Evolutionary conservation across 2,797 vertebrate species (phyloP), one percentile per base, ranked within the genome.

Genomic region (Muscicapa comitata): DNA sequence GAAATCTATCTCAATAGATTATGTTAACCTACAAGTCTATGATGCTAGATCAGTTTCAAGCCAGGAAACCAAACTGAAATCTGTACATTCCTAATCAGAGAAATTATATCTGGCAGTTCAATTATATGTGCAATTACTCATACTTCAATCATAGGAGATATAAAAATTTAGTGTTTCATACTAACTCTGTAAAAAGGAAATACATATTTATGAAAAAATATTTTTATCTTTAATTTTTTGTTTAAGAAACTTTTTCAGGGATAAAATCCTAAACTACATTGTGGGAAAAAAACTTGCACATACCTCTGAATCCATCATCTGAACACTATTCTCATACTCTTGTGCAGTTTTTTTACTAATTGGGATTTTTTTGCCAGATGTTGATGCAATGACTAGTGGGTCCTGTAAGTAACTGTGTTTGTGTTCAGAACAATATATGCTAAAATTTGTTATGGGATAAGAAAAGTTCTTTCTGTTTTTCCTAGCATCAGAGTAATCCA

Each of bases 61-160:
- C 48, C 73, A 90, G 85, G 75, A 96, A 94, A 88, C 58, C 66
- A 76, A 94, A 83, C 87, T 90, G 76, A 94, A 96, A 92, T 91
- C 76, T 90, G 58, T 93, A 93, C 33, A 45, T 96, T 95, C 45
- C 76, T 94, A 93, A 94, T 95, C 86, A 94, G 86, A 96, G 59
- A 88, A 93, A 96, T 94, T 91, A 86, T 95, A 96, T 94, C 88
- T 96, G 92, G 84, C 90, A 97, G 84, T 95, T 94, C 95, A 96
- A 96, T 97, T 96, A 96, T 90, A 93, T 90, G 73, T 95, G 84
- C 78, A 96, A 95, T 95, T 95, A 95, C 94, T 87, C 83, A 94
- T 94, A 92, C 81, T 95, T 95, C 90, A 95, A 53, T 93, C 93
- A 95, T 63, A 84, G 28, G 13, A 90, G 91, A 67, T 61, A 81